Evolutionary conservation across 2,888 invertebrate species (phyloP).

Genomic region (Drosophila eohydei): DNA sequence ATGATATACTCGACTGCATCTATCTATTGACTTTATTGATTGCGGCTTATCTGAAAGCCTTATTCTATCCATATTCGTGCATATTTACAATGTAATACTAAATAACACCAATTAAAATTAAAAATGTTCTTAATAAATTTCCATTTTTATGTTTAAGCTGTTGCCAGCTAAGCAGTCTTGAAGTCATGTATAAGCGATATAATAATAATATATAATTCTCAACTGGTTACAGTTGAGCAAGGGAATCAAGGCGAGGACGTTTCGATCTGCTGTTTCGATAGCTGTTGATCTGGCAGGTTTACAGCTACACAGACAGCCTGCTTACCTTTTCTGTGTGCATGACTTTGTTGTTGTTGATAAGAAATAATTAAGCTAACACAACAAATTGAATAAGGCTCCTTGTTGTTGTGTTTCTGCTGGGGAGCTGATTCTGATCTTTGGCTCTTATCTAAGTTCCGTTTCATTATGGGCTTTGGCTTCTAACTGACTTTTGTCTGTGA

Average conservation of each 20-base stretch:
- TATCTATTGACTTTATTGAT: no score
- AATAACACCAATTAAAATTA: no score
- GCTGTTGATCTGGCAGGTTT: background rate
- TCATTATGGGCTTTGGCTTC: background rate
- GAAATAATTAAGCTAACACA: background rate
- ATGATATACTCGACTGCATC: no score
- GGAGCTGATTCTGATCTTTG: background rate
- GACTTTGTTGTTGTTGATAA: background rate
- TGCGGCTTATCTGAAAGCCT: no score
- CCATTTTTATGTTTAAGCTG: no score
- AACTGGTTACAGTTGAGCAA: background rate
- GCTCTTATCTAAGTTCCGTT: conserved; percentile 3
- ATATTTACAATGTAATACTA: no score
- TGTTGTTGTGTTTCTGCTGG: background rate
- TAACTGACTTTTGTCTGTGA: conserved; percentile 20
- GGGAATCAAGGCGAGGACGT: background rate
- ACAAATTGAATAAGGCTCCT: background rate
- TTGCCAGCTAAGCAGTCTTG: no score
- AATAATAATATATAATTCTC: background rate
- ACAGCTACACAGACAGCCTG: background rate
- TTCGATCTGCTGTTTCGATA: background rate
- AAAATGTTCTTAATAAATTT: no score
- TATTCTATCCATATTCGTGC: no score
- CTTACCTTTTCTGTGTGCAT: background rate
- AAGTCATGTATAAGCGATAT: no score